Conservation (phyloP, 2,113 vertebrate genomes). For the Psettodes erumei region DNA sequence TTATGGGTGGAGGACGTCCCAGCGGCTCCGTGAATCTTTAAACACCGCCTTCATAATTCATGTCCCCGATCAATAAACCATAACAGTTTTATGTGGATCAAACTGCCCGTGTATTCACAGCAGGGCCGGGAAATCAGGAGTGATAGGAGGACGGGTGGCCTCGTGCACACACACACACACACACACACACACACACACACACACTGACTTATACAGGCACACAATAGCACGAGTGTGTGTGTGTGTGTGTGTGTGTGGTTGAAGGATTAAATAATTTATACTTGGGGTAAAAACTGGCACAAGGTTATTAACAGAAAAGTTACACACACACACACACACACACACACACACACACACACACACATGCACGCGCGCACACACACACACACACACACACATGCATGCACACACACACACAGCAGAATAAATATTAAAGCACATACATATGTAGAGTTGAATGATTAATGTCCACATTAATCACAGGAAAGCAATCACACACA, state of each 20-base stretch:
- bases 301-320: constrained; percentile 23
- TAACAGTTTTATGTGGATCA: constrained; percentile 30
- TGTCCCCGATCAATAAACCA: constrained; percentile 50
- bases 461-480: constrained; percentile 38
- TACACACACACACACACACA: neutral
- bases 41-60: constrained; percentile 39
- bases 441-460: constrained; percentile 12
- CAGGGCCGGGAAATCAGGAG: neutral
- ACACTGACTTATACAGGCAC: neutral
- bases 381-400: neutral
- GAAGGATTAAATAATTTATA: constrained; percentile 51
- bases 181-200: neutral
- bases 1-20: constrained; percentile 6
- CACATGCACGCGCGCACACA: neutral
- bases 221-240: constrained; percentile 1
- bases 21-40: constrained; percentile 34
- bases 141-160: neutral
- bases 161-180: neutral
- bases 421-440: neutral
- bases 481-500: neutral
- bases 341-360: neutral
- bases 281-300: neutral
- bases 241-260: neutral
- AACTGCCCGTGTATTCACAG: neutral
- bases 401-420: neutral